Conservation (phyloP, 1,140 invertebrate genomes). For the Drosophila saltans region DNA sequence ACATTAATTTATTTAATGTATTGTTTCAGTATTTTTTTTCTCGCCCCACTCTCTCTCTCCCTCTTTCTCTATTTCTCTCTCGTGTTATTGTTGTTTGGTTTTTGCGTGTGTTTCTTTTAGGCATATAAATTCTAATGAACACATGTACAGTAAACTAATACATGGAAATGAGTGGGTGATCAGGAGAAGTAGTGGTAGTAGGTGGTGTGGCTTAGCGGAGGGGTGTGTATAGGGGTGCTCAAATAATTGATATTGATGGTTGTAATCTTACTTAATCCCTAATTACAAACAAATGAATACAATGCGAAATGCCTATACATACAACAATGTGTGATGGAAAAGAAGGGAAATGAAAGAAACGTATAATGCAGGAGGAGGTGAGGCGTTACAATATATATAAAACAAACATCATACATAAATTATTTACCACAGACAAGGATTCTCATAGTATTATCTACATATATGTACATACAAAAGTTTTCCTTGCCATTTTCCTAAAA, state of each 20-base stretch:
- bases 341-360: not conserved
- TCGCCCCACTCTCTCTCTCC: not conserved
- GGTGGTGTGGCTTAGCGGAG: slow-evolving; percentile 6
- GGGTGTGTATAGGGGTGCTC: slow-evolving; percentile 20
- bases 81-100: slow-evolving; percentile 7
- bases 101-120: slow-evolving; percentile 40
- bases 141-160: slow-evolving; percentile 61
- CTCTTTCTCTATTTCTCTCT: not conserved
- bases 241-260: slow-evolving; percentile 81
- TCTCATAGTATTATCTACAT: slow-evolving; percentile 23
- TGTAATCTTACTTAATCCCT: slow-evolving; percentile 80
- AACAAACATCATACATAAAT: slow-evolving; percentile 62
- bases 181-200: too few species aligned
- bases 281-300: slow-evolving; percentile 78
- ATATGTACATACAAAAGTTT: slow-evolving; percentile 25
- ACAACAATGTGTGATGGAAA: slow-evolving; percentile 8
- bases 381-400: slow-evolving; percentile 18
- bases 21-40: slow-evolving; percentile 46
- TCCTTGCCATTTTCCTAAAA: not conserved
- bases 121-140: slow-evolving; percentile 78
- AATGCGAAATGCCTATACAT: slow-evolving; percentile 18
- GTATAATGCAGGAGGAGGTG: slow-evolving; percentile 12
- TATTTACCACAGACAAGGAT: slow-evolving; percentile 48
- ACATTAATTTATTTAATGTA: slow-evolving; percentile 81
- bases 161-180: slow-evolving; percentile 41